Conservation (phyloP, 2,888 invertebrate species). For the Dasypolia templi region DNA sequence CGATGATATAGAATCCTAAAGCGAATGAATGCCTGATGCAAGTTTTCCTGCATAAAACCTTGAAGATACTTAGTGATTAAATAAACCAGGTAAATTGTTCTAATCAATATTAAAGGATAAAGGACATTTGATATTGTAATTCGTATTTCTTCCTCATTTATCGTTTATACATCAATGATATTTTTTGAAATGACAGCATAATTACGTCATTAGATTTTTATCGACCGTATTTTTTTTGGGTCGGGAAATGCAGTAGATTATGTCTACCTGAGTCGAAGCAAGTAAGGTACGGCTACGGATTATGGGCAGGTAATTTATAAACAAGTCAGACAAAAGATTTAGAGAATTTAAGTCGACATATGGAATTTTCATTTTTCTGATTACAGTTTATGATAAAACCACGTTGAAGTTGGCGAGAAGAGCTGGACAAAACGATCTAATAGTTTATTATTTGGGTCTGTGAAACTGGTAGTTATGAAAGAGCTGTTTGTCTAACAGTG, state of each 20-base stretch:
- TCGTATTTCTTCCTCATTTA: neutral
- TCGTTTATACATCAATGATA: neutral
- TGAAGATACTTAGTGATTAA: neutral
- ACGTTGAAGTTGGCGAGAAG: neutral
- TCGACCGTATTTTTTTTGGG: too few relatives aligned
- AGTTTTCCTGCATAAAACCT: constrained; percentile 16
- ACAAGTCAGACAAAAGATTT: neutral
- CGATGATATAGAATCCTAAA: neutral
- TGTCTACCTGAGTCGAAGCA: neutral
- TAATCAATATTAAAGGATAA: constrained; percentile 1
- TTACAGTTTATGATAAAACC: neutral
- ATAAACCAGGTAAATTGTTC: neutral
- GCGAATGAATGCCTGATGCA: neutral
- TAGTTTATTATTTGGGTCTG: neutral
- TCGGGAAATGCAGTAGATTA: too few relatives aligned
- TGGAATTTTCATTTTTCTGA: neutral
- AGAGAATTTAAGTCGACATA: neutral
- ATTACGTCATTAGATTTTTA: constrained; percentile 13
- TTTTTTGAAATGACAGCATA: neutral
- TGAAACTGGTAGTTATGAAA: neutral
- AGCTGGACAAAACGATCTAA: neutral
- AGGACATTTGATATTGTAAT: neutral
- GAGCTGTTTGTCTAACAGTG: neutral
- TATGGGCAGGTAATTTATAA: neutral
- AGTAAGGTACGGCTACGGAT: neutral